A percentile compares a stretch with the other conserved stretches of the same genome.
Conservation (phyloP, 2,888 invertebrate genomes). For the Nematopogon swammerdamellus region DNA sequence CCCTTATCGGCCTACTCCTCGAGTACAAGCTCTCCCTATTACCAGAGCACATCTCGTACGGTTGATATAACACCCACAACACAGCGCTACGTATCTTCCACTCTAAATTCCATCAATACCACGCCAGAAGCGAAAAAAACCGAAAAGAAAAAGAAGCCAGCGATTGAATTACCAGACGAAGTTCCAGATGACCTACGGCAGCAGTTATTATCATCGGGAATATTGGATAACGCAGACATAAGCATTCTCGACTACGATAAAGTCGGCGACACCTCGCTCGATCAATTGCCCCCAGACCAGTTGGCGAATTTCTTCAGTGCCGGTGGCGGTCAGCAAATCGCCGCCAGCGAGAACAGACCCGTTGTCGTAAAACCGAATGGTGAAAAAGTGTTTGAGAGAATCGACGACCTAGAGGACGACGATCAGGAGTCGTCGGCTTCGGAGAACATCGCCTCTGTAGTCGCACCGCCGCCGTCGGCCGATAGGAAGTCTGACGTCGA, state of each 20-base stretch:
- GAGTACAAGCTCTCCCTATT: slow-evolving; percentile 32
- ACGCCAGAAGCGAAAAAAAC: slow-evolving; percentile 42
- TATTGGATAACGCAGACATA: slow-evolving; percentile 83
- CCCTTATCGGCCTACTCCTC: slow-evolving; percentile 24
- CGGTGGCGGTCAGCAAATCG: slow-evolving; percentile 73
- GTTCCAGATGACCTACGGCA: slow-evolving; percentile 83
- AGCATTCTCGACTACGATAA: slow-evolving; percentile 86
- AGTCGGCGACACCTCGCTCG: slow-evolving; percentile 80
- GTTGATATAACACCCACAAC: slow-evolving; percentile 50
- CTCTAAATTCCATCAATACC: slow-evolving; percentile 42
- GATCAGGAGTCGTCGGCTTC: slow-evolving; percentile 59
- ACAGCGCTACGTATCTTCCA: slow-evolving; percentile 45
- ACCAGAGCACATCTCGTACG: slow-evolving; percentile 40
- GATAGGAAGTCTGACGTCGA: slow-evolving; percentile 62
- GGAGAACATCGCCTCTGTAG: slow-evolving; percentile 41
- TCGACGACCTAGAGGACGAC: slow-evolving; percentile 37
- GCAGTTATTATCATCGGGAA: slow-evolving; percentile 80
- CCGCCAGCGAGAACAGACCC: slow-evolving; percentile 67
- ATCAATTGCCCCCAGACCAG: slow-evolving; percentile 81
- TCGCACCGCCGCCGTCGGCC: slow-evolving; percentile 21
- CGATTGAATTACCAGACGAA: slow-evolving; percentile 73
- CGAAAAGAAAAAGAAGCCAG: slow-evolving; percentile 54
- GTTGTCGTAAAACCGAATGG: slow-evolving; percentile 64
- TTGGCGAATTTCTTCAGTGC: slow-evolving; percentile 82
- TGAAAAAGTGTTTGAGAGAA: slow-evolving; percentile 48